Evolutionary conservation across 1,140 invertebrate species (phyloP).

Genomic region (Panagrolaimus sp.): DNA sequence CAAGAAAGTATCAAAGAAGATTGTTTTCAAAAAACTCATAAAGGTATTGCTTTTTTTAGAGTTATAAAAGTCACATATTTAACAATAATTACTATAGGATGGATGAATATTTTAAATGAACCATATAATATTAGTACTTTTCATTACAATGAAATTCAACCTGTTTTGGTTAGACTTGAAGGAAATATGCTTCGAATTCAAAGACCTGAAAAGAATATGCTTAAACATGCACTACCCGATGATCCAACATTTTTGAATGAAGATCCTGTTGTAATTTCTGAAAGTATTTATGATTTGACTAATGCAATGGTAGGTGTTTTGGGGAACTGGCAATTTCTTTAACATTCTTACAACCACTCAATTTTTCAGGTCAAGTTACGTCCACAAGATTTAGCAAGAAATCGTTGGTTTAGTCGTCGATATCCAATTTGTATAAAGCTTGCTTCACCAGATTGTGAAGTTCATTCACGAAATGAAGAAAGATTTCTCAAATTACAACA

Average conservation of each 20-base stretch:
- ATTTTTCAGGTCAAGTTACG: conserved; percentile 31
- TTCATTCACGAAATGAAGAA: conserved; percentile 14
- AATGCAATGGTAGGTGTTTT: conserved; percentile 22
- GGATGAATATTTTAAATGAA: conserved; percentile 76
- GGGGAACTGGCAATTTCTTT: no score
- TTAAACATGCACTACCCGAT: conserved; percentile 77
- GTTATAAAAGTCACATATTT: conserved; percentile 7
- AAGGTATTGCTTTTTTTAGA: conserved; percentile 22
- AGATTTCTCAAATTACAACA: background rate
- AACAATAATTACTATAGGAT: conserved; percentile 65
- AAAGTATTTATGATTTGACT: background rate
- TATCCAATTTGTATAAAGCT: conserved; percentile 55
- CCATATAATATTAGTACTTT: conserved; percentile 74
- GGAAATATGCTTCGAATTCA: conserved; percentile 70
- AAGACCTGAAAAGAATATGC: conserved; percentile 69
- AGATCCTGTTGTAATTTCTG: conserved; percentile 24
- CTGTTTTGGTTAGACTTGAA: conserved; percentile 76
- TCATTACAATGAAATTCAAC: conserved; percentile 74
- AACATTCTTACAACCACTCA: no score
- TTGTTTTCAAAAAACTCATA: conserved; percentile 12
- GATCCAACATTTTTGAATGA: conserved; percentile 64
- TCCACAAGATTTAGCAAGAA: conserved; percentile 43
- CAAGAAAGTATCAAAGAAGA: conserved; percentile 14
- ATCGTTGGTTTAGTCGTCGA: conserved; percentile 54
- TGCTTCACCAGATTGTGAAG: conserved; percentile 21